Percentiles rank a stretch among this genome's conserved stretches.
These are phyloP conservation scores for Petrocephalus sullivani DNA, from an alignment of 2,797 vertebrate genomes.

Conservation along the genomic window DNA sequence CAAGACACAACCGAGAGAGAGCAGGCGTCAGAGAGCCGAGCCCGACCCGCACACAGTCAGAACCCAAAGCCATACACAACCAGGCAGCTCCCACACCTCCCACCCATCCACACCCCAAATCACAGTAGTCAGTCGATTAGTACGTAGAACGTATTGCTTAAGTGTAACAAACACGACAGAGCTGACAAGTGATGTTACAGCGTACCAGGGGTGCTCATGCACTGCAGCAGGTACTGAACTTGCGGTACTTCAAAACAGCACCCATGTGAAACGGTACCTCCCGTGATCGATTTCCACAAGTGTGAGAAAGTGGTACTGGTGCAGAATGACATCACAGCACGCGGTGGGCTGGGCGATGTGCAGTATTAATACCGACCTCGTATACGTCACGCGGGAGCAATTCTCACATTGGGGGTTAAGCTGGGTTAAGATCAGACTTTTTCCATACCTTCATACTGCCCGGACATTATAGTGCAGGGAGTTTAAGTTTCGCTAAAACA, in stretches of 20 bases:
- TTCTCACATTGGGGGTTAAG: neutral
- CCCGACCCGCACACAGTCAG: neutral
- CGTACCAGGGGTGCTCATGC: neutral
- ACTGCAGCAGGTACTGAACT: neutral
- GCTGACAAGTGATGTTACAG: neutral
- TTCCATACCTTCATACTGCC: neutral
- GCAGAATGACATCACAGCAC: neutral
- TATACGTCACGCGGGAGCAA: neutral
- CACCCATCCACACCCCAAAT: neutral
- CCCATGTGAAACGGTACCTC: neutral
- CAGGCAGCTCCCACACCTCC: neutral
- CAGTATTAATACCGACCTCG: neutral
- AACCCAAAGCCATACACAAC: neutral
- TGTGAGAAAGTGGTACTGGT: neutral
- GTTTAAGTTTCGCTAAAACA: neutral
- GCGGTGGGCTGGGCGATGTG: neutral
- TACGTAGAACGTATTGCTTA: neutral
- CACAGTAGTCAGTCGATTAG: constrained; percentile 1
- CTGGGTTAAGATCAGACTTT: neutral
- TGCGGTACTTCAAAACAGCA: neutral
- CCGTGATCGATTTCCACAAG: neutral
- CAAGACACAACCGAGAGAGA: neutral
- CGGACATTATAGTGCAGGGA: neutral
- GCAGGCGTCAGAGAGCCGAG: neutral
- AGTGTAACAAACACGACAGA: neutral